Conservation (phyloP, 2,113 vertebrate species). For the Eurystomus gularis region DNA sequence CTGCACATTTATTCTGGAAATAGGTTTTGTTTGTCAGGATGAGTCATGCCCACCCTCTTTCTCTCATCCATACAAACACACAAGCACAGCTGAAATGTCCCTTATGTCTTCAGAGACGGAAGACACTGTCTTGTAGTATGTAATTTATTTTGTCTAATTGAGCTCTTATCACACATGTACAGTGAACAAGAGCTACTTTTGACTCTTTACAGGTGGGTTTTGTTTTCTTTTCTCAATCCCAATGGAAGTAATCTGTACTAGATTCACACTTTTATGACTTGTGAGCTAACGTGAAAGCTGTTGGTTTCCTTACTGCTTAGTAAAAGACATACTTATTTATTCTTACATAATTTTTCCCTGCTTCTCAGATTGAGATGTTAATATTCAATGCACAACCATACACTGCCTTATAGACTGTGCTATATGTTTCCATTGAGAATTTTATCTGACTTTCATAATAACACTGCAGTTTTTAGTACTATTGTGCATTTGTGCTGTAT, state of each 20-base stretch:
- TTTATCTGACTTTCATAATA: not conserved
- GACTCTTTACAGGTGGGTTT: not conserved
- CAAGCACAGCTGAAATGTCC: not conserved
- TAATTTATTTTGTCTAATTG: not conserved
- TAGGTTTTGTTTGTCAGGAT: slow-evolving; percentile 14
- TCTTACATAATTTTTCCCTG: not conserved
- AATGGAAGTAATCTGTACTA: not conserved
- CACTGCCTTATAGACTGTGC: not conserved
- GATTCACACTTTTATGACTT: not conserved
- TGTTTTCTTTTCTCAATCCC: not conserved
- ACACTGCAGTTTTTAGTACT: not conserved
- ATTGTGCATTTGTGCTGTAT: not conserved
- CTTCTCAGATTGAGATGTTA: not conserved
- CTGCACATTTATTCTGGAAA: slow-evolving; percentile 2
- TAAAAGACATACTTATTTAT: not conserved
- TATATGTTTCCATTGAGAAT: not conserved
- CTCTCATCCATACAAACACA: not conserved
- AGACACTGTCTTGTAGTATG: not conserved
- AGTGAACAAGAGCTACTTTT: not conserved
- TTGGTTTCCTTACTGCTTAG: not conserved
- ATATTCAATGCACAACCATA: not conserved
- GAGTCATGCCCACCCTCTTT: slow-evolving; percentile 18
- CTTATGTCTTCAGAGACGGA: not conserved
- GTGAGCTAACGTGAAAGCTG: not conserved
- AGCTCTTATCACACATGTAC: not conserved